Base-by-base conservation (phyloP, 1,140 invertebrate species). In the Pachypeltis micranthus region DNA sequence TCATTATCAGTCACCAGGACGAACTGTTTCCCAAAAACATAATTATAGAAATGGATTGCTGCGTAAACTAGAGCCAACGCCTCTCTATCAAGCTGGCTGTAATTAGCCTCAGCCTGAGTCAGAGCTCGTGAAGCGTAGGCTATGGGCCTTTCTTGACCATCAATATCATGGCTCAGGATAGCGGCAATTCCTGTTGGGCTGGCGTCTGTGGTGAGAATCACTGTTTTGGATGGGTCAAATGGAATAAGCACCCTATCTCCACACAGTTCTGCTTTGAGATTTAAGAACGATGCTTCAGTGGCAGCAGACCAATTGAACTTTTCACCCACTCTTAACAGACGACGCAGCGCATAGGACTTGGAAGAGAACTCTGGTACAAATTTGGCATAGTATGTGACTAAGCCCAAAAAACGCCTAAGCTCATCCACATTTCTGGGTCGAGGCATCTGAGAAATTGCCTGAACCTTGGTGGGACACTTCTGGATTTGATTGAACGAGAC, bases 1-100 rank as follows among this genome's bases (percentile, higher is more conserved):
- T 10, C 34, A n/a, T 39, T 10, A n/a, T 39, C 34, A 10, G n/a
- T n/a, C n/a, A n/a, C n/a, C n/a, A n/a, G n/a, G n/a, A n/a, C n/a
- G n/a, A 31, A 70, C n/a, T n/a, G 34, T 39, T 27, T 23, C 3
- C 60, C 57, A 58, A 57, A 65, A 2, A 67, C 19, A 34, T 63
- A 67, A 73, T 67, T 54, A 75, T 71, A 70, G 72, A 79, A 69
- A 75, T 67, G 72, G 70, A 68, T 51, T 72, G 62, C 21, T 65
- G 21, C 72, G 64, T 69, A 75, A 19, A 78, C 61, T 12, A 79
- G 71, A 2, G 73, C 71, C 1, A 78, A 16, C 1, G 44, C 75
- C 69, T 81, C 78, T 59, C 74, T 73, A 51, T 81, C 77, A n/a
- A 75, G 71, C 60, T 76, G 70, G 27, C 69, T 47, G 62, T 77